A percentile compares a stretch with the other conserved stretches of the same genome.
phyloP scores from a whole-genome alignment of 2,113 vertebrate genomes.

The Nesospiza acunhae region DNA sequence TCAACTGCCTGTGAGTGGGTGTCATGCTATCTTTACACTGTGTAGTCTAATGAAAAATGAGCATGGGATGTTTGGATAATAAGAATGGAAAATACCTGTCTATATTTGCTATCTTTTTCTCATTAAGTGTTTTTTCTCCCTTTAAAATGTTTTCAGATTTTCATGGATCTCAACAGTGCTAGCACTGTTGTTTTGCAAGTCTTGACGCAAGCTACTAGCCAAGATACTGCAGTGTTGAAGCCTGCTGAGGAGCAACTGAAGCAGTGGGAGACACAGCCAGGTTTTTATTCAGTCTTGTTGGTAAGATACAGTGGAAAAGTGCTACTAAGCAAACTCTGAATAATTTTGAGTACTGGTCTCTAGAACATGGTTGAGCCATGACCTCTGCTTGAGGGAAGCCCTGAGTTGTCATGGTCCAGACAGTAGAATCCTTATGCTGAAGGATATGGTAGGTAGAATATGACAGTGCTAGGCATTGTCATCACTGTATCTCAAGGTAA shows the following conservation, averaged over 20 bases:
- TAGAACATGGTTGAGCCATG: neutral
- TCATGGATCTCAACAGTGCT: slow-evolving; percentile 94
- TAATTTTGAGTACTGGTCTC: neutral
- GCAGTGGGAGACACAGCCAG: slow-evolving; percentile 97
- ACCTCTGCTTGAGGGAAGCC: neutral
- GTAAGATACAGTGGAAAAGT: slow-evolving; percentile 75
- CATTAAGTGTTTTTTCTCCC: neutral
- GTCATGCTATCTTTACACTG: neutral
- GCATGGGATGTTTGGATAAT: neutral
- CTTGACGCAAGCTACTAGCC: slow-evolving; percentile 95
- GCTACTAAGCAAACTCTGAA: neutral
- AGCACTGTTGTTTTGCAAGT: slow-evolving; percentile 92
- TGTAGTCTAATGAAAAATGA: neutral
- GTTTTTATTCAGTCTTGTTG: slow-evolving; percentile 95
- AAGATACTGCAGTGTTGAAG: slow-evolving; percentile 92
- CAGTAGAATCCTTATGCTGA: neutral
- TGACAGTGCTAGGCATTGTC: neutral
- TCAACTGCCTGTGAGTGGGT: neutral
- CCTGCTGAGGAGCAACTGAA: slow-evolving; percentile 94
- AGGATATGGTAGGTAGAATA: neutral
- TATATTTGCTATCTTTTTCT: neutral
- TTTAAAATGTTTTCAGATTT: slow-evolving; percentile 55
- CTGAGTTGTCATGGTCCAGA: neutral
- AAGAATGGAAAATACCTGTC: neutral
- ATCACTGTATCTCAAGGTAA: neutral